Evolutionary conservation across 2,113 vertebrate genomes (phyloP).

Genomic region (Eptesicus fuscus): DNA sequence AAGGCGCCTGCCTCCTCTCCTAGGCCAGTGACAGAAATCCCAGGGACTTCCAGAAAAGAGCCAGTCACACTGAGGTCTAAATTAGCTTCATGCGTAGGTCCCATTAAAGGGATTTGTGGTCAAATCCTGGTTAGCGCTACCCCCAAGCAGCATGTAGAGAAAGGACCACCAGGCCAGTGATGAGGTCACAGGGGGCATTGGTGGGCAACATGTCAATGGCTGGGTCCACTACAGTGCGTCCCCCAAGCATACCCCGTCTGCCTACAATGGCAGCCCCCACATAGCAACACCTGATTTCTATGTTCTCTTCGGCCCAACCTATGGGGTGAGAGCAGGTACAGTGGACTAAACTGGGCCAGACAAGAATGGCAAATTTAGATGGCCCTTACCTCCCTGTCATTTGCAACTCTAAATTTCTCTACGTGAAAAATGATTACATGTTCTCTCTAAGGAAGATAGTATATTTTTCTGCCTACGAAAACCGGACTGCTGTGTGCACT

Average conservation of each 20-base stretch:
- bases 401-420: background rate
- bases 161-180: background rate
- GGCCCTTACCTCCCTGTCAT: background rate
- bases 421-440: background rate
- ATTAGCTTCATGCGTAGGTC: background rate
- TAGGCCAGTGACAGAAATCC: background rate
- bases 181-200: background rate
- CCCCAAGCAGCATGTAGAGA: background rate
- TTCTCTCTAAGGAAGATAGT: background rate
- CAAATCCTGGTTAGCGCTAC: background rate
- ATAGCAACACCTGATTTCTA: too few species aligned
- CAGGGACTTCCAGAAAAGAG: background rate
- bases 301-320: background rate
- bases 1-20: background rate
- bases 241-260: background rate
- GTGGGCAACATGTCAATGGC: background rate
- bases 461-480: background rate
- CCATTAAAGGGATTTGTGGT: background rate
- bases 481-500: rapidly evolving
- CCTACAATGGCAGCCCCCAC: too few species aligned
- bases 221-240: too few species aligned
- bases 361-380: background rate
- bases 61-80: background rate
- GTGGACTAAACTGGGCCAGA: background rate
- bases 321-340: background rate